Base-by-base conservation (phyloP, 2,797 vertebrate genomes). In the Knipowitschia caucasica region DNA sequence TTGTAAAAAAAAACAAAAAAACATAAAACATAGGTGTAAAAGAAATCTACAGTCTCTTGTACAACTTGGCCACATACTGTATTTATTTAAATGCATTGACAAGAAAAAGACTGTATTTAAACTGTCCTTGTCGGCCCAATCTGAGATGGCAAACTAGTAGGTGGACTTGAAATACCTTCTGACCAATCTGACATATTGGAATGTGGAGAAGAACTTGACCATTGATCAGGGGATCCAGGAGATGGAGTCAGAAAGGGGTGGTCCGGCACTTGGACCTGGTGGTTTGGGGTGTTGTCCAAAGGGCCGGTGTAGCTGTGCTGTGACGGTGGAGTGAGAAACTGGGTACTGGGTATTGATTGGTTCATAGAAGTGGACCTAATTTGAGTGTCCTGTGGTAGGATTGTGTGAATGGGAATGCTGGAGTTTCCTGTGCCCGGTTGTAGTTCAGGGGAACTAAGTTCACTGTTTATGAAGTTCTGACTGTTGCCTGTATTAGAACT, bases 111-210 rank as follows among this genome's bases (percentile, higher is more conserved):
- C 55, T 36, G 51, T 59, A 98, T 88, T 98, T 98, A 81, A 98
- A 98, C 56, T 93, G 93, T 80, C 97, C 97, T 0, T 94, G 93
- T 83, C 95, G 93, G 95, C 78, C 89, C 86, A 10, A 94, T 89
- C 79, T 97, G 95, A 18, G 95, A 89, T 82, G 91, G 95, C 92
- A 96, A 91, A 83, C 91, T 96, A 1, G 93, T 96, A 24, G 97
- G 94, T 7, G 96, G 97, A 80, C 97, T 99, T 31, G 95, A 98
- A 83, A 99, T 92, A 54, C 97, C 95, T 75, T 99, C 97, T 0
- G 97, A 99, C 97, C 97, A 99, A 81, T 99, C 97, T 0, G 97
- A 99, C 88, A 98, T 92, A 61, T 98, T 98, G 86, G 96, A 98
- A 61, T 94, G 95, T 0, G 97, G 97, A 1, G 97, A 99, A 0